These are phyloP conservation scores for Lasioglossum figueresi DNA, from an alignment of 2,888 invertebrate genomes.

Conservation along the genomic window DNA sequence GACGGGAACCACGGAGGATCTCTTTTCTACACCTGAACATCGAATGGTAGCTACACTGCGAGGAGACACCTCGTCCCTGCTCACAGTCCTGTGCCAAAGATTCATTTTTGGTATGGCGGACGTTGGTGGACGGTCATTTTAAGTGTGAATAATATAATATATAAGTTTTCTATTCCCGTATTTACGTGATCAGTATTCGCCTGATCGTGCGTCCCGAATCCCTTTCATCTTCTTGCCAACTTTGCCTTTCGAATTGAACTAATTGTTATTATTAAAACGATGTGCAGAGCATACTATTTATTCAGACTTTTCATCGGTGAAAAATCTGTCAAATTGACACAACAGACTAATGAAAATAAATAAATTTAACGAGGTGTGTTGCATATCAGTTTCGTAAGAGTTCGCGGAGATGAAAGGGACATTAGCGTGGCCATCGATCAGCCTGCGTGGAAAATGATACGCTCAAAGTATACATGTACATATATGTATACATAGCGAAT, in stretches of 20 bases:
- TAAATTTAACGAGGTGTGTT: not conserved
- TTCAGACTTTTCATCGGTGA: too few species aligned
- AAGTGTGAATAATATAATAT: slow-evolving; percentile 35
- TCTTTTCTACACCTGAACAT: not conserved
- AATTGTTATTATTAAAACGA: not conserved
- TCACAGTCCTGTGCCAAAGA: too few species aligned
- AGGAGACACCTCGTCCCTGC: not conserved
- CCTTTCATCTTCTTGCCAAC: slow-evolving; percentile 21
- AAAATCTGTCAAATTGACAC: not conserved
- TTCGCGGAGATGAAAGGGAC: slow-evolving; percentile 41
- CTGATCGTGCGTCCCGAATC: slow-evolving; percentile 33
- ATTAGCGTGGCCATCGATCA: slow-evolving; percentile 56
- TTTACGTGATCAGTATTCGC: slow-evolving; percentile 66
- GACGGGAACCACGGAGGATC: not conserved
- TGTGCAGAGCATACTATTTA: not conserved
- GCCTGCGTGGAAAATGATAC: slow-evolving; percentile 71
- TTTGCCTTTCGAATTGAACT: not conserved
- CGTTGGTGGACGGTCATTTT: not conserved
- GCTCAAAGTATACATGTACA: slow-evolving; percentile 74
- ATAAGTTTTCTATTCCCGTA: slow-evolving; percentile 36
- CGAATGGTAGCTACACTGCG: not conserved
- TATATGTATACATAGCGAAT: slow-evolving; percentile 31
- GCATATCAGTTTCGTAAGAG: not conserved
- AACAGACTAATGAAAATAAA: too few species aligned
- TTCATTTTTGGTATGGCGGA: not conserved